phyloP scores from a whole-genome alignment of 2,113 vertebrate species.

The Bos taurus region DNA sequence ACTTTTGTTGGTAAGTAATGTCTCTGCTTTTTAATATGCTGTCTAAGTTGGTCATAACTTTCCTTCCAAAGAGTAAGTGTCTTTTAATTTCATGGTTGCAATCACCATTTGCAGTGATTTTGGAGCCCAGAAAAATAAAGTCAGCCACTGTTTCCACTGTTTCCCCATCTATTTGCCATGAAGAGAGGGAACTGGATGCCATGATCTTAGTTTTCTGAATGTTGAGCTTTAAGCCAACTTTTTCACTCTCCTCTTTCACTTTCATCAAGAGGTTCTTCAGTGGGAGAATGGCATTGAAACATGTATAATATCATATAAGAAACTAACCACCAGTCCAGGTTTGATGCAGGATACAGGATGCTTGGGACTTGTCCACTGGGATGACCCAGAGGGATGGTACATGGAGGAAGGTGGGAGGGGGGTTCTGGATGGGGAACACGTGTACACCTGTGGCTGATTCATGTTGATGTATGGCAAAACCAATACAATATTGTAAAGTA shows the following conservation, averaged over 20 bases:
- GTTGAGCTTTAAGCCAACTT: background rate
- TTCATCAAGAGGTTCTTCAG: background rate
- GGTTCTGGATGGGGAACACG: too few species aligned
- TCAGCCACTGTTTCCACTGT: background rate
- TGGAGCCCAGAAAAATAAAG: background rate
- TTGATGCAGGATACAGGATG: too few species aligned
- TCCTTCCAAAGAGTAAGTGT: background rate
- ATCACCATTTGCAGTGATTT: background rate
- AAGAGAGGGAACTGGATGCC: background rate
- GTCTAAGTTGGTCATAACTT: background rate
- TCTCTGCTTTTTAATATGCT: background rate
- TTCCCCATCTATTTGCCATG: background rate
- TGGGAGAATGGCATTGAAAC: too few species aligned
- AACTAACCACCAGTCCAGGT: too few species aligned
- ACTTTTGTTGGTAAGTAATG: background rate
- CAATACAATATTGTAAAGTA: too few species aligned
- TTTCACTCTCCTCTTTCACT: background rate
- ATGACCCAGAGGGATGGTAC: too few species aligned
- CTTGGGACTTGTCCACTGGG: too few species aligned
- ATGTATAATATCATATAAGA: too few species aligned
- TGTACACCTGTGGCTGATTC: too few species aligned
- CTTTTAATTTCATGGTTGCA: background rate
- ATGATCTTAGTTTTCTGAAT: background rate
- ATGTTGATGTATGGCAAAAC: too few species aligned
- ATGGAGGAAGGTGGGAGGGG: too few species aligned